Base-by-base conservation (phyloP, 2,888 invertebrate species). In the Argynnis bischoffii region DNA sequence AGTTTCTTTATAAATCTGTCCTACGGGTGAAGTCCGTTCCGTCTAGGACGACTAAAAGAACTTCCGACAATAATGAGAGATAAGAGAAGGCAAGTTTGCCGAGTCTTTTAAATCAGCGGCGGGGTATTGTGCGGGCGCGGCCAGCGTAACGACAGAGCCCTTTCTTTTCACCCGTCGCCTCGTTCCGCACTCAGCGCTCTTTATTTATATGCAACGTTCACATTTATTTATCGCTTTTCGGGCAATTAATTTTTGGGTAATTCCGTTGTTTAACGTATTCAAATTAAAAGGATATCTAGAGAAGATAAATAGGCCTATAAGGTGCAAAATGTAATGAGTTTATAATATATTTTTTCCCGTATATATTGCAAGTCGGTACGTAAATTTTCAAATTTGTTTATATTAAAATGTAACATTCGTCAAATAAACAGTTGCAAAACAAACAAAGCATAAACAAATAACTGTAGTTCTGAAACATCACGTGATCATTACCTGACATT, bases 191-290 rank as follows among this genome's bases (percentile, higher is more conserved):
- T 78, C 79, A 71, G 80, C 81, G 80, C 80, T 82, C 85, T 86
- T 85, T 87, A 86, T 89, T 85, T 86, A 85, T 83, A 83, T 85
- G 87, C 84, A 86, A 85, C 84, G 84, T 82, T 79, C 82, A 85
- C 81, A 70, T 79, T 79, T 87, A 88, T 90, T 90, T 89, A 90
- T 89, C 81, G 82, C 87, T 87, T 86, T 81, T 83, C 83, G 89
- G 88, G 82, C 79, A 88, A 87, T 91, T 90, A 88, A 89, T 83
- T 88, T 86, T 81, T 78, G 83, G 87, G 85, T 82, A 80, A 86
- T 79, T 78, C 82, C 80, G 81, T 85, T 87, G 84, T 88, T 85
- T 79, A 74, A 74, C 70, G 72, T 67, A 65, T 71, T 69, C 66
- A 67, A 69, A 63, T 67, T 61, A 48, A 55, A 46, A 56, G 51